These are phyloP conservation scores for Atta cephalotes DNA, from an alignment of 1,140 invertebrate species.

Conservation along the genomic window DNA sequence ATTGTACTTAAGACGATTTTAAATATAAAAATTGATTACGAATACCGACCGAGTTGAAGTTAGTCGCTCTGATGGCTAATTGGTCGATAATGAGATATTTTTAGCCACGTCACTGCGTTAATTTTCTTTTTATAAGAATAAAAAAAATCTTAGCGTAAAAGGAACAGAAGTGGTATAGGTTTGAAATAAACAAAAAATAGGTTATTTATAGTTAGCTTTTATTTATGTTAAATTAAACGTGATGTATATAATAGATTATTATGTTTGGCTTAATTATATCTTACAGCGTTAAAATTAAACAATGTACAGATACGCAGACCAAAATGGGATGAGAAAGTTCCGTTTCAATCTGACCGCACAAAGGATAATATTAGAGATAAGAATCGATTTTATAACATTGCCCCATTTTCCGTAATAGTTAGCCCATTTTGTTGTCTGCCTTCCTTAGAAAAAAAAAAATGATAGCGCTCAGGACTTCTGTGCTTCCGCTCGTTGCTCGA, in stretches of 20 bases:
- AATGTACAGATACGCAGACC: background rate
- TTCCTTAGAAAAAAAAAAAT: background rate
- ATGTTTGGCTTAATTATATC: constrained; percentile 14
- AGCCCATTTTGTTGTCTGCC: background rate
- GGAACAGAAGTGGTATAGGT: background rate
- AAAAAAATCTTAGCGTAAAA: background rate
- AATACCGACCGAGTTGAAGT: background rate
- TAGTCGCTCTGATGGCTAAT: background rate
- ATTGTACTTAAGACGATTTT: too few species aligned
- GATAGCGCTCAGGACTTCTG: background rate
- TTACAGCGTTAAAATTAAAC: constrained; percentile 24
- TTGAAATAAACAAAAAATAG: background rate
- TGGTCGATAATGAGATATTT: constrained; percentile 36
- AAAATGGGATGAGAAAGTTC: background rate
- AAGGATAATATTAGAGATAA: constrained; percentile 4
- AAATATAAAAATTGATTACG: too few species aligned
- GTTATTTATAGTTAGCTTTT: background rate
- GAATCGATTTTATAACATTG: background rate
- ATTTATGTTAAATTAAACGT: constrained; percentile 2
- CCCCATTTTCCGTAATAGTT: constrained; percentile 20
- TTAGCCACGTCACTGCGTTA: background rate
- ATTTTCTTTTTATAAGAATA: background rate
- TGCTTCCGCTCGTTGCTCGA: constrained; percentile 6
- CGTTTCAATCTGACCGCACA: background rate
- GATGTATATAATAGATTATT: background rate